Evolutionary conservation across 2,113 vertebrate genomes (phyloP).

Genomic region (Bombycilla garrulus): DNA sequence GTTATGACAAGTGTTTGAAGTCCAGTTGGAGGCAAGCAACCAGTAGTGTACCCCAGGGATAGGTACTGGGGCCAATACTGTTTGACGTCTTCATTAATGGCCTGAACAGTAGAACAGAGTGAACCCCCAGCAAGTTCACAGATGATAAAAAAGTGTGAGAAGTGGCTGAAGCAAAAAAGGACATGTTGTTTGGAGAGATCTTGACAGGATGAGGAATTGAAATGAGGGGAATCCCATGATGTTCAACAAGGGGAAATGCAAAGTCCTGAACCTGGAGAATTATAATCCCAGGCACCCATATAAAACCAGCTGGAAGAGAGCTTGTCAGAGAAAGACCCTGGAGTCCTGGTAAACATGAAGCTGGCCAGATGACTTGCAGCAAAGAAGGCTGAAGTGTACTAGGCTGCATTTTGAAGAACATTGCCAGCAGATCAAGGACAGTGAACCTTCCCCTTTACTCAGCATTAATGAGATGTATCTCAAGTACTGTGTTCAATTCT

Average conservation of each 20-base stretch:
- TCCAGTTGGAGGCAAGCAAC: neutral
- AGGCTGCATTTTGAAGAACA: neutral
- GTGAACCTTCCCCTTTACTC: neutral
- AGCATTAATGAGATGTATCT: neutral
- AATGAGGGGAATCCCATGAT: neutral
- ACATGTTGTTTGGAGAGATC: neutral
- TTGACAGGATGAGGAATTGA: neutral
- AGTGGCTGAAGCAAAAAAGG: neutral
- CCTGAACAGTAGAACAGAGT: neutral
- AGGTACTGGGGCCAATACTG: neutral
- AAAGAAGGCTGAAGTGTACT: neutral
- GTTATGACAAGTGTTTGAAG: neutral
- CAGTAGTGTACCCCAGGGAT: neutral
- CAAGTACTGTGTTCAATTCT: neutral
- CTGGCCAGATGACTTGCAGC: neutral
- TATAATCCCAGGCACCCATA: neutral
- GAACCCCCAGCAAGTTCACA: neutral
- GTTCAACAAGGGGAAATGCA: neutral
- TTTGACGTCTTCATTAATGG: neutral
- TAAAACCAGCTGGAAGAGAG: neutral
- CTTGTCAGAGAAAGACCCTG: neutral
- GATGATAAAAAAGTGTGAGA: neutral
- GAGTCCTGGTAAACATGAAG: neutral
- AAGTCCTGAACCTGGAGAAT: neutral
- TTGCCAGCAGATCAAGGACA: neutral